Evolutionary conservation across 2,888 invertebrate genomes (phyloP).

Genomic region (Lacanobia oleracea): DNA sequence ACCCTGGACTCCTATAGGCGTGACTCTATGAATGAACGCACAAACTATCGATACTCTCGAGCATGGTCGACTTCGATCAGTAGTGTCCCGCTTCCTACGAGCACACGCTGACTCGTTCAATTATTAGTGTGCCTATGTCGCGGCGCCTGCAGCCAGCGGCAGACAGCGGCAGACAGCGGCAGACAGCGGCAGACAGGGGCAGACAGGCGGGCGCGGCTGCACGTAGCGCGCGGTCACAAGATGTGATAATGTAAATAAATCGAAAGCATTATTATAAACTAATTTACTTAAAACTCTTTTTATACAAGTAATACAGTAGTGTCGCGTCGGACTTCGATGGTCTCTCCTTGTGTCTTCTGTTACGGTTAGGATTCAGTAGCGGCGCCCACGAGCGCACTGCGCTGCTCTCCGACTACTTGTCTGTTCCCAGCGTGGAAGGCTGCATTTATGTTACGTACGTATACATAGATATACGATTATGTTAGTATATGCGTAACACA

Average conservation of each 20-base stretch:
- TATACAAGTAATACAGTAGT: conserved; percentile 77
- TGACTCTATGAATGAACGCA: conserved; percentile 78
- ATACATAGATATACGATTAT: conserved; percentile 51
- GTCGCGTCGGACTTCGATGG: conserved; percentile 47
- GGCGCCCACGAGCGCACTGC: conserved; percentile 20
- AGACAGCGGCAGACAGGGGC: too few relatives aligned
- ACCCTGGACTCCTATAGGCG: conserved; percentile 69
- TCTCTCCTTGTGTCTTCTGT: conserved; percentile 59
- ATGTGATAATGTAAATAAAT: conserved; percentile 86
- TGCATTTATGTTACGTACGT: conserved; percentile 56
- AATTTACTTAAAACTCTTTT: conserved; percentile 79
- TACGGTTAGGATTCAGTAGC: conserved; percentile 34
- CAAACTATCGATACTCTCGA: conserved; percentile 68
- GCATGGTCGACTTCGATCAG: conserved; percentile 52
- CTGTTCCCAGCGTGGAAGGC: conserved; percentile 32
- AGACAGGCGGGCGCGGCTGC: conserved; percentile 1
- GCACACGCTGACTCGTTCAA: conserved; percentile 73
- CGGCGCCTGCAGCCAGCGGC: conserved; percentile 23
- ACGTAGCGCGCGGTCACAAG: conserved; percentile 71
- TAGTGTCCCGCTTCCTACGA: conserved; percentile 67
- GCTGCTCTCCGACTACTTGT: not conserved
- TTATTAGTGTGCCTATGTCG: conserved; percentile 75
- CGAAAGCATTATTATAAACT: conserved; percentile 69
- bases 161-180: too few relatives aligned
- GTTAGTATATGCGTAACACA: conserved; percentile 69